Conservation (phyloP, 2,113 vertebrate genomes). For the Bubo bubo region DNA sequence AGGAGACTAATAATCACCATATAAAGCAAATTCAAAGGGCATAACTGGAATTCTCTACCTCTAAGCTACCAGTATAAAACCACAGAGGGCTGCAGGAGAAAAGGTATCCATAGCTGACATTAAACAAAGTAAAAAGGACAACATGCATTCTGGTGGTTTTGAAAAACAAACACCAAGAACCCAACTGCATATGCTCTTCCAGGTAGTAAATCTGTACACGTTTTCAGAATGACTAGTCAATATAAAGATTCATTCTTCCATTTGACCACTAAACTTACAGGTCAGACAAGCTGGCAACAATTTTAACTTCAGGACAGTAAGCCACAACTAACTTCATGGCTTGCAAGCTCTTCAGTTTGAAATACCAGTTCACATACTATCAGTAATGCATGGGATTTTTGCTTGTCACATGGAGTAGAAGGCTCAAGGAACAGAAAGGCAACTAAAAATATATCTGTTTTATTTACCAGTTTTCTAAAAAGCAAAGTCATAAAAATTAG, state of each 20-base stretch:
- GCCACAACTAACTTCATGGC: background rate
- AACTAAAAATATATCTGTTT: slow-evolving; percentile 81
- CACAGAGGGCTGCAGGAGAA: background rate
- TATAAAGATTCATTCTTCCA: background rate
- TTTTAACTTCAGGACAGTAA: background rate
- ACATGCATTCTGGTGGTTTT: background rate
- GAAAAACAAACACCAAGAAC: background rate
- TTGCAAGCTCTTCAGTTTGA: background rate
- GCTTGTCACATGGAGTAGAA: background rate
- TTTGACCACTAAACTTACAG: background rate
- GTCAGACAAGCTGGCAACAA: background rate
- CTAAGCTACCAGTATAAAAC: background rate
- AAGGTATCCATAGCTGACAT: background rate
- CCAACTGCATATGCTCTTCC: background rate
- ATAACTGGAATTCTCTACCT: background rate
- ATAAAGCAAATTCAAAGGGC: background rate
- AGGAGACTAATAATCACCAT: background rate
- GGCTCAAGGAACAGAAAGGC: background rate
- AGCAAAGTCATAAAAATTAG: slow-evolving; percentile 80
- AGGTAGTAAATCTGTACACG: accelerated
- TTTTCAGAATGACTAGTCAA: background rate
- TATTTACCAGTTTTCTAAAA: slow-evolving; percentile 83
- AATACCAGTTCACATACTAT: background rate
- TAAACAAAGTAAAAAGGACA: background rate
- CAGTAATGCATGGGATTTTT: background rate